Evolutionary conservation across 2,888 invertebrate species (phyloP), one percentile per base, ranked within the genome.

Genomic region (Leucophenga maculata): DNA sequence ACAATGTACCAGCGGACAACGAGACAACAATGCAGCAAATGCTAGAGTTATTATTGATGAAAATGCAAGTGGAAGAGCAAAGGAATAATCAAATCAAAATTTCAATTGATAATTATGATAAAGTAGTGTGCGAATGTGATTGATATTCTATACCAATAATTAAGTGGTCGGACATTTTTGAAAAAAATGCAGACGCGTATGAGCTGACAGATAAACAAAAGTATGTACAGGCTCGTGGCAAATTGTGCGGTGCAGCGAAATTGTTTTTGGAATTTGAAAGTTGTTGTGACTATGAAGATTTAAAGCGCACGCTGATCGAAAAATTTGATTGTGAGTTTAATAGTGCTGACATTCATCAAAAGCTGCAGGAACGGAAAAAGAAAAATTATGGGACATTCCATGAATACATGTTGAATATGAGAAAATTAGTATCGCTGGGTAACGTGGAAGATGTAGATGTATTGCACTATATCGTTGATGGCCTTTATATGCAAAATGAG

Each of bases 351-450:
- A 18, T 73, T 0, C 71, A 73, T 46, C 55, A 32, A 3, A 14
- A 67, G 65, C 48, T 73, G 26, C 31, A 57, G 4, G 59, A 69
- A 1, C 20, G 66, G 18, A 68, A 65, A 48, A 70, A 68, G 62
- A 55, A 26, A n/a, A 66, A 70, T 52, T 62, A 39, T 32, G 73
- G 68, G 64, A 6, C 32, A 62, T 68, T 70, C 39, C 65, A 68
- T 0, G 71, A 73, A 59, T 73, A 68, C 26, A 62, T 73, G n/a
- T 67, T 71, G n/a, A 26, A 52, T 22, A 71, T 71, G 66, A 52
- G 50, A 16, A 62, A 65, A 60, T 66, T 71, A n/a, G 69, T 48
- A 31, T 39, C 6, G 9, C 14, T 50, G 11, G 69, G 60, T 13
- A 44, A 57, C 13, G 54, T 73, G 2, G 73, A 73, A 14, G 54